Evolutionary conservation across 1,140 invertebrate species (phyloP), one percentile per base, ranked within the genome.

Genomic region (Dendroctonus valens): DNA sequence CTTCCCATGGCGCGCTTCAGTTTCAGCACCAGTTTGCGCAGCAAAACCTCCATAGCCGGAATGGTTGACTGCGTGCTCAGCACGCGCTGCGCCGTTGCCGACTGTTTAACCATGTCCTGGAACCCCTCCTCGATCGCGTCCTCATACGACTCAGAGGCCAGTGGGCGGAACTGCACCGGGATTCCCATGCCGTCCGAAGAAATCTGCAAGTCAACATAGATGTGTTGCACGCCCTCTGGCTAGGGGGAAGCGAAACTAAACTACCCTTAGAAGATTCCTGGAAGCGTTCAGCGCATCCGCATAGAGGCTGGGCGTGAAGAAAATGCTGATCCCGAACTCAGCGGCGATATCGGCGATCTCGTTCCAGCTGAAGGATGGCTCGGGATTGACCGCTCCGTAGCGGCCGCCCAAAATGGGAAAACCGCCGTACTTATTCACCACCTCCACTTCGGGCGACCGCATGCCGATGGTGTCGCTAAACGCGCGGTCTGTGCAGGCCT

Each of bases 311-410:
- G 69, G 63, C 38, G 60, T 70, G 41, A 77, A 70, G 5, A 77
- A 65, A 14, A 77, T 58, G 5, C 68, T 68, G 5, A 77, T 60
- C 5, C 75, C 75, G 66, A 73, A 77, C 42, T 72, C 55, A 4
- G 71, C 68, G 1, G 68, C 67, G 7, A 75, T 46, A n/a, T 73
- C 60, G 9, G 65, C 75, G 9, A 76, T 67, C 5, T 73, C 64
- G 26, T 73, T 69, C 73, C 74, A 77, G 1, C 65, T 65, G 61
- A 74, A 74, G 7, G n/a, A n/a, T 5, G 37, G n/a, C 26, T 58
- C 9, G 42, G 26, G 42, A n/a, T 52, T 52, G n/a, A 6, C 41
- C 9, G 7, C 7, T 40, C 12, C 6, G 38, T 46, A 26, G 26
- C 26, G 26, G 1, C 9, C 9, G 51, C 14, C 8, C 41, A 67